phyloP scores from a whole-genome alignment of 2,888 invertebrate genomes.

The Chrysodeixis includens region DNA sequence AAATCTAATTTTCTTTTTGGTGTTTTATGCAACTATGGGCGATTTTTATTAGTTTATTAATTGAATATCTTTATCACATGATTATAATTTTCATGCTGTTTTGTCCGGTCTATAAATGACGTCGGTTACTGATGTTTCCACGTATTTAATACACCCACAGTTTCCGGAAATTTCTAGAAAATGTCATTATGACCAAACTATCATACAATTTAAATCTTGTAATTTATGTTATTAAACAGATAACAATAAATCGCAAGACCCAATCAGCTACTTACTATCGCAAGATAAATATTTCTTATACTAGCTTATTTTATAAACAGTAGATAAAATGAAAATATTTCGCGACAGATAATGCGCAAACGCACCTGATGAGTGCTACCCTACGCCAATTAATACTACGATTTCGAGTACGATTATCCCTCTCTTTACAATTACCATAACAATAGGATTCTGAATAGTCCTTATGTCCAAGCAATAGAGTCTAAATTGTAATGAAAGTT shows the following conservation, averaged over 20 bases:
- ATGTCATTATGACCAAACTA: neutral
- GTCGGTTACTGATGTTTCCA: neutral
- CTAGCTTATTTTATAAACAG: neutral
- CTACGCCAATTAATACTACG: constrained; percentile 17
- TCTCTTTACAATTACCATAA: constrained; percentile 11
- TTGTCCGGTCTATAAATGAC: neutral
- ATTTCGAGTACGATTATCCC: constrained; percentile 26
- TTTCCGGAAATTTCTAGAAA: neutral
- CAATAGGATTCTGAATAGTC: neutral
- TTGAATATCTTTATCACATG: too few relatives aligned
- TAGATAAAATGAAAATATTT: neutral
- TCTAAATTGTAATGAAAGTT: constrained; percentile 15
- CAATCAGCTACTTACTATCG: neutral
- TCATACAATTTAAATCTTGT: neutral
- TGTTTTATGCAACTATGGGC: too few relatives aligned
- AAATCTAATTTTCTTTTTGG: too few relatives aligned
- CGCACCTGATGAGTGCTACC: constrained; percentile 31
- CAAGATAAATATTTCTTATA: neutral
- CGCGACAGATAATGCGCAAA: constrained; percentile 11
- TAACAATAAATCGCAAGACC: neutral
- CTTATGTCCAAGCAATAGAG: constrained; percentile 37
- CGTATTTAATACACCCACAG: neutral
- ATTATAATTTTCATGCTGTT: too few relatives aligned
- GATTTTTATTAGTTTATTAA: too few relatives aligned
- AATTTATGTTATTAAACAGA: neutral